A percentile compares a stretch with the other conserved stretches of the same genome.
These are phyloP conservation scores for Cartodere bifasciata DNA, from an alignment of 2,888 invertebrate species.

Conservation along the genomic window DNA sequence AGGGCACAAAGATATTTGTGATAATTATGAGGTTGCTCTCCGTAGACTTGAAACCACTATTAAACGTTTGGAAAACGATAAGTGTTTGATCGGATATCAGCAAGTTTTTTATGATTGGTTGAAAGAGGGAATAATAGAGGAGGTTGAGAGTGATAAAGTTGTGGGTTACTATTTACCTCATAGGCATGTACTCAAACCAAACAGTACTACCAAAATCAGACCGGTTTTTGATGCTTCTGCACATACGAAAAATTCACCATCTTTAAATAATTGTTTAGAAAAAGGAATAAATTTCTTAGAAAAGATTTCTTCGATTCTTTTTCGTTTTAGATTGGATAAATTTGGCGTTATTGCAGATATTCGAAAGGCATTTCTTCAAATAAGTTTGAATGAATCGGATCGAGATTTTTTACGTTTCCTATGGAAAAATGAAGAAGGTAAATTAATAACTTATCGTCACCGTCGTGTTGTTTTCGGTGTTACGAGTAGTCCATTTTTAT, in stretches of 20 bases:
- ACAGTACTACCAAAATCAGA: conserved; percentile 16
- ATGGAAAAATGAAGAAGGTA: too few relatives aligned
- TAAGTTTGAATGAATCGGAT: too few relatives aligned
- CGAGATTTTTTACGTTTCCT: too few relatives aligned
- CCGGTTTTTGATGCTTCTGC: conserved; percentile 20
- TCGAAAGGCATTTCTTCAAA: too few relatives aligned
- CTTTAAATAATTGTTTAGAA: conserved; percentile 6
- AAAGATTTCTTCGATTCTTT: conserved; percentile 5
- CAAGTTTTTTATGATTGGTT: conserved; percentile 19
- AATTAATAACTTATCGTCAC: too few relatives aligned
- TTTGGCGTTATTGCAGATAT: too few relatives aligned
- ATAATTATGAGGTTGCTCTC: too few relatives aligned
- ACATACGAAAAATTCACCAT: conserved; percentile 8
- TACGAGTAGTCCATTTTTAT: too few relatives aligned
- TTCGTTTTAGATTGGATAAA: too few relatives aligned
- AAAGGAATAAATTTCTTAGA: conserved; percentile 8
- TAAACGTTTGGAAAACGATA: conserved; percentile 10
- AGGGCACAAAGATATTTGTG: too few relatives aligned
- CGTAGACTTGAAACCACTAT: conserved; percentile 10
- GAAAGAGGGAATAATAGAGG: conserved; percentile 17
- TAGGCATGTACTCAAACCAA: conserved; percentile 4
- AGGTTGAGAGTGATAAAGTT: conserved; percentile 11
- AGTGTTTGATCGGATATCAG: conserved; percentile 10
- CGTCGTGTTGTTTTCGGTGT: too few relatives aligned
- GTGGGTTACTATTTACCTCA: conserved; percentile 13